Conservation (phyloP, 2,888 invertebrate species). For the Girardia tigrina region DNA sequence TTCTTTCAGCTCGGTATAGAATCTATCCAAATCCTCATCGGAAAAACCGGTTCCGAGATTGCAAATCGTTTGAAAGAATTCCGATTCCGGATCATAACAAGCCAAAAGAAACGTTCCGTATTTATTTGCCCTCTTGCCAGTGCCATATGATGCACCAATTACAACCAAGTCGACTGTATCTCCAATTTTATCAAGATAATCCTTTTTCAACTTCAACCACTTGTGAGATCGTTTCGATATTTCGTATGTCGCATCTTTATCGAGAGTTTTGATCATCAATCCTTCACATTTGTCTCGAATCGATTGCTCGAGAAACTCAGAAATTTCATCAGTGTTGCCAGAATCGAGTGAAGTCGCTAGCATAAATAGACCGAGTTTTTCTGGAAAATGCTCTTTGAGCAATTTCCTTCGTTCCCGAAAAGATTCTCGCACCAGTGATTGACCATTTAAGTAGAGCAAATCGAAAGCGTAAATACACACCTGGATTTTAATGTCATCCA, state of each 20-base stretch:
- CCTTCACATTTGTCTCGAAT: conserved; percentile 94
- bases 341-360: conserved; percentile 74
- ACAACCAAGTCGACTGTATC: conserved; percentile 90
- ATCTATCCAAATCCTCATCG: conserved; percentile 69
- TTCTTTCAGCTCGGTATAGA: conserved; percentile 63
- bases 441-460: conserved; percentile 75
- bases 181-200: conserved; percentile 86
- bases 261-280: conserved; percentile 87
- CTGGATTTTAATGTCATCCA: conserved; percentile 65
- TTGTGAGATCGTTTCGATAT: conserved; percentile 67
- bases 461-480: conserved; percentile 95
- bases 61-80: conserved; percentile 80
- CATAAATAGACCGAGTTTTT: conserved; percentile 63
- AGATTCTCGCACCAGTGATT: conserved; percentile 65
- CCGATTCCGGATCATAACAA: conserved; percentile 73
- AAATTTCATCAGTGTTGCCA: conserved; percentile 72
- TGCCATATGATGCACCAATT: conserved; percentile 79
- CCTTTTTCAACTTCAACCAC: conserved; percentile 67
- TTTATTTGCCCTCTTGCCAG: conserved; percentile 76
- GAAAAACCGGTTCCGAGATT: conserved; percentile 86
- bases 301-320: conserved; percentile 79
- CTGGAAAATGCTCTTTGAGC: conserved; percentile 51
- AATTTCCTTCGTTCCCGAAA: conserved; percentile 63
- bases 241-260: conserved; percentile 78
- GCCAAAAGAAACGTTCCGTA: conserved; percentile 90